Base-by-base conservation (phyloP, 1,140 invertebrate genomes). In the Armadillidium nasatum region DNA sequence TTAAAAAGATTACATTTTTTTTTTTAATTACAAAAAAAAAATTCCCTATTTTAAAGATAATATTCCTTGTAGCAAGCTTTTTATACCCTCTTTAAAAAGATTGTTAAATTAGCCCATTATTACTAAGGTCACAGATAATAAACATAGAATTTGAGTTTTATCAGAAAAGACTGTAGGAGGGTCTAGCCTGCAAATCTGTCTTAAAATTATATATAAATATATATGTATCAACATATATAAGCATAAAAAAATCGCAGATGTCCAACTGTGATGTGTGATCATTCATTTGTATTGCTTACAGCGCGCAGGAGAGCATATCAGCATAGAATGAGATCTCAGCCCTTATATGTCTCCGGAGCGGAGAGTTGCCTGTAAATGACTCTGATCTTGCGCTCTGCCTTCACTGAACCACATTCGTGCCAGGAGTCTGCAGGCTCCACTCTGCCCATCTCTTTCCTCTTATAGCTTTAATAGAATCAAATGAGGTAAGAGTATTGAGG, bases 381-480 rank as follows among this genome's bases (percentile, higher is more conserved):
- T 60, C 50, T 60, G 11, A 19, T 60, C 50, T 60, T 60, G 50
- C 50, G 50, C 50, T 60, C 50, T 60, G 50, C 50, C 50, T 60
- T 60, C 50, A 60, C 50, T 60, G 50, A 60, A 60, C 50, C 50
- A 60, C 50, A 60, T 60, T 60, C 50, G 50, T 60, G 50, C 50
- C 50, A 60, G 50, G 50, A 60, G 50, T 60, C 50, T 60, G 50
- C 50, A 60, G 50, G 50, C 50, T 6, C 1, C 33, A 33, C 33
- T 33, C 33, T 33, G 33, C 33, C 33, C 33, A 33, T 33, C 33
- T 33, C 33, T 33, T 33, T 33, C 33, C 33, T 33, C 33, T 33
- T 33, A 33, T 33, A 33, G 33, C 33, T 33, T 33, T 33, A 33
- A 33, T 33, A 33, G 33, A 33, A 33, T 33, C 33, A 33, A 33